Evolutionary conservation across 2,797 vertebrate genomes (phyloP).

Genomic region (Sebastes cheni): DNA sequence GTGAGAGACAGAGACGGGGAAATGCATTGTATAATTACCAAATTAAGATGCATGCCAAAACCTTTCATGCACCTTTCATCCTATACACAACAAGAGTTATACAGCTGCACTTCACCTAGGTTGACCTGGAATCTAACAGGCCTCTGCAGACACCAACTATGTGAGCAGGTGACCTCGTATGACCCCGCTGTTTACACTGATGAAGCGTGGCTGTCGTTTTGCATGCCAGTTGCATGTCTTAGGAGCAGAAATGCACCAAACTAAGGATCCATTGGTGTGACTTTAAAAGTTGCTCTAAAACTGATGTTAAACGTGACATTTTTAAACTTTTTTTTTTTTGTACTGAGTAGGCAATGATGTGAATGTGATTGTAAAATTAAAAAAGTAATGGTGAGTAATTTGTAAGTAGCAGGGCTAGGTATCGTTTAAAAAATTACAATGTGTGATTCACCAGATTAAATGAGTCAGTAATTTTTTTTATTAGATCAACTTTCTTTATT

Average conservation of each 20-base stretch:
- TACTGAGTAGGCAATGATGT: no score
- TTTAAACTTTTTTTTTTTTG: neutral
- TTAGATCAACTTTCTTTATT: no score
- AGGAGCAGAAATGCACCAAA: neutral
- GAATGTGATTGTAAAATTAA: neutral
- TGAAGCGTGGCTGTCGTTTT: neutral
- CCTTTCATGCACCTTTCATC: slow-evolving; percentile 21
- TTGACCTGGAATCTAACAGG: slow-evolving; percentile 30
- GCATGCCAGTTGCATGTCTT: neutral
- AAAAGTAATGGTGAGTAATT: neutral
- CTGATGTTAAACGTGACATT: neutral
- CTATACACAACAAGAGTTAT: slow-evolving; percentile 22
- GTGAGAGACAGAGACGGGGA: slow-evolving; percentile 2
- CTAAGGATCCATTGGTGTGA: neutral
- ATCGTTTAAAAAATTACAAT: no score
- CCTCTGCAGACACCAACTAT: slow-evolving; percentile 17
- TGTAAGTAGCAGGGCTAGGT: neutral
- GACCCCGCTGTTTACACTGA: slow-evolving; percentile 35
- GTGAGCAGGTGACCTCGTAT: slow-evolving; percentile 26
- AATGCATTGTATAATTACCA: slow-evolving; percentile 53
- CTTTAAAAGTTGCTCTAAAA: neutral
- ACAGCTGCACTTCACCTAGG: slow-evolving; percentile 1
- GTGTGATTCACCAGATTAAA: no score
- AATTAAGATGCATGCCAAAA: slow-evolving; percentile 24
- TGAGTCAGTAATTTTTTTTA: no score